Evolutionary conservation across 2,888 invertebrate genomes (phyloP).

Genomic region (Parasteatoda lunata): DNA sequence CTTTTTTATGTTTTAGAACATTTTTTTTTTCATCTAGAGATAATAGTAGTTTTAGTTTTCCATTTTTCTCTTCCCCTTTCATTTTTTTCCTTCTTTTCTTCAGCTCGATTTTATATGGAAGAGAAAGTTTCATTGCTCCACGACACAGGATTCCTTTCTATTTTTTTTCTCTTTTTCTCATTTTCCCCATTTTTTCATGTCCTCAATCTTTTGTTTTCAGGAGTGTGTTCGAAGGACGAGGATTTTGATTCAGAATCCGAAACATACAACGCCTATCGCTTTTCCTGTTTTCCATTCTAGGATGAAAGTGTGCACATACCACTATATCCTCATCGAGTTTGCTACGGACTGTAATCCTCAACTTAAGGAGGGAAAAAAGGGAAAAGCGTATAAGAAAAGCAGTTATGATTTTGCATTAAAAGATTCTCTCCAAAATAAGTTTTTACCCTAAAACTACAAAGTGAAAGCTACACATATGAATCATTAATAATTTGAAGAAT

Average conservation of each 20-base stretch:
- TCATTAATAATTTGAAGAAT: too few relatives aligned
- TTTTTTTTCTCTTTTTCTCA: constrained; percentile 1
- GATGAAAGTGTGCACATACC: background rate
- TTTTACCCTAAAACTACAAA: too few relatives aligned
- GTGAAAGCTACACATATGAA: too few relatives aligned
- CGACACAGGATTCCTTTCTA: constrained; percentile 64
- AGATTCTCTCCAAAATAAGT: too few relatives aligned
- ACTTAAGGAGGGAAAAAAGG: background rate
- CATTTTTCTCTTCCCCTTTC: constrained; percentile 18
- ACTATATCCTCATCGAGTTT: background rate
- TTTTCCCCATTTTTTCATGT: background rate
- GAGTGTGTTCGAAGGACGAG: constrained; percentile 27
- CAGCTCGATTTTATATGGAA: constrained; percentile 42
- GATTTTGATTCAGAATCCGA: constrained; percentile 47
- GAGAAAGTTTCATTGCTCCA: constrained; percentile 55
- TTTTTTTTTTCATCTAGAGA: constrained; percentile 38
- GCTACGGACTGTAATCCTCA: background rate
- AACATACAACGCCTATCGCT: constrained; percentile 19
- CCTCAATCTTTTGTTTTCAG: constrained; percentile 40
- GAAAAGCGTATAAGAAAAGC: background rate
- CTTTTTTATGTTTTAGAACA: constrained; percentile 52
- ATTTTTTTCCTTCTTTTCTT: constrained; percentile 20
- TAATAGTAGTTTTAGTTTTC: constrained; percentile 59
- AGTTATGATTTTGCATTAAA: constrained; percentile 11
- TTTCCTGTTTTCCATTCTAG: constrained; percentile 6